Base-by-base conservation (phyloP, 2,113 vertebrate species). In the Rattus rattus region DNA sequence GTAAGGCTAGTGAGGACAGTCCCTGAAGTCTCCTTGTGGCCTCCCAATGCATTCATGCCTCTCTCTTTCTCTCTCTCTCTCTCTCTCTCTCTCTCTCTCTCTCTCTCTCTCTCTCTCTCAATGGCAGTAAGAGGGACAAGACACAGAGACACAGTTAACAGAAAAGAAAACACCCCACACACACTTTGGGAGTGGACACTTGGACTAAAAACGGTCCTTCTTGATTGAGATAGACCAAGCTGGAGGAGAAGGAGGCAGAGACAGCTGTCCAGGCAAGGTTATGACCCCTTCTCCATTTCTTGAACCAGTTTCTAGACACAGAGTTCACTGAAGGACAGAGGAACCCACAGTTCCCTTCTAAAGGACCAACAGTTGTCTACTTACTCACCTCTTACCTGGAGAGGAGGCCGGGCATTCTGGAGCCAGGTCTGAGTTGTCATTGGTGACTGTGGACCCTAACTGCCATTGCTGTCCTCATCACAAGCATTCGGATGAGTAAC, bases 161-260 rank as follows among this genome's bases (percentile, higher is more conserved):
- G 69, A 16, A 76, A 10, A 10, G 17, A 59, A 54, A 39, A 11
- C 20, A 26, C 56, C 56, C 1, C 7, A 83, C 80, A 16, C 56
- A 84, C 2, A 69, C 8, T 14, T 14, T 28, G 30, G 73, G n/a
- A 47, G 70, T 49, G 49, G 13, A 43, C 0, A 2, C 2, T 7
- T 0, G 33, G 72, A 6, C 91, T 22, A 16, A 87, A 20, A 43
- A 26, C 20, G 2, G 28, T 2, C 7, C 13, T 2, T 11, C 72
- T 79, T 20, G 0, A 9, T 10, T 3, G 3, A 0, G 7, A 12
- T 1, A 7, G 36, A 0, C 20, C 0, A 28, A 67, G 2, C 33
- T 11, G 5, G 26, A 5, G 4, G 20, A 2, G 1, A 59, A 59
- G 20, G 16, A 52, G 12, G 49, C 10, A 1, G 43, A 56, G 36